Conservation (phyloP, 2,888 invertebrate genomes). For the Macrosoma leucophasiata region DNA sequence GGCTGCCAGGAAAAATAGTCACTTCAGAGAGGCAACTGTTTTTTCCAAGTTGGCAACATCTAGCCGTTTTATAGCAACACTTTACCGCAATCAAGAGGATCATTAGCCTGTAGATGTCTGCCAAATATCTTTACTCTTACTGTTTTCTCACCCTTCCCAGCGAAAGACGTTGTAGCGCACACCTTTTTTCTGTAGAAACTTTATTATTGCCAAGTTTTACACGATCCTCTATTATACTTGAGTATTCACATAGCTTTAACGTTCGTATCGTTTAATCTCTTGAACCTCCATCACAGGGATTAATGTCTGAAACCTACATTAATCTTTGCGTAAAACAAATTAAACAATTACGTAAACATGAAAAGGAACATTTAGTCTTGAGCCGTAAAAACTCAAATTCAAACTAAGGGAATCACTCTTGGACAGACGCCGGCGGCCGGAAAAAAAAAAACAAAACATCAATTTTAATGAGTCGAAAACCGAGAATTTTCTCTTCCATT, state of each 20-base stretch:
- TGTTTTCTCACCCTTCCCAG: slow-evolving; percentile 65
- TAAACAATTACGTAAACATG: slow-evolving; percentile 33
- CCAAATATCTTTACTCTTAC: slow-evolving; percentile 67
- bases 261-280: too few relatives aligned
- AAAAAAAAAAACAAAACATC: slow-evolving; percentile 59
- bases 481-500: slow-evolving; percentile 71
- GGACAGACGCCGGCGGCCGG: slow-evolving; percentile 23
- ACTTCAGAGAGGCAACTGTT: slow-evolving; percentile 65
- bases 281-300: too few relatives aligned
- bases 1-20: slow-evolving; percentile 68
- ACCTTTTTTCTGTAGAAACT: slow-evolving; percentile 57
- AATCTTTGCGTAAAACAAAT: slow-evolving; percentile 31
- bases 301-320: too few relatives aligned
- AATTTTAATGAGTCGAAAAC: slow-evolving; percentile 73
- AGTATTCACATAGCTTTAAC: too few relatives aligned
- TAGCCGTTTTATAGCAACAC: slow-evolving; percentile 70
- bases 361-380: slow-evolving; percentile 26
- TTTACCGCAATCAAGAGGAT: slow-evolving; percentile 73
- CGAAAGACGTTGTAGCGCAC: slow-evolving; percentile 55
- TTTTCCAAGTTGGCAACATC: slow-evolving; percentile 70
- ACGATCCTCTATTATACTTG: slow-evolving; percentile 29
- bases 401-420: slow-evolving; percentile 8
- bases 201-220: slow-evolving; percentile 52
- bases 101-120: slow-evolving; percentile 72
- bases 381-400: slow-evolving; percentile 25